These are phyloP conservation scores for Thaumetopoea pityocampa DNA, from an alignment of 1,140 invertebrate genomes.

Conservation along the genomic window DNA sequence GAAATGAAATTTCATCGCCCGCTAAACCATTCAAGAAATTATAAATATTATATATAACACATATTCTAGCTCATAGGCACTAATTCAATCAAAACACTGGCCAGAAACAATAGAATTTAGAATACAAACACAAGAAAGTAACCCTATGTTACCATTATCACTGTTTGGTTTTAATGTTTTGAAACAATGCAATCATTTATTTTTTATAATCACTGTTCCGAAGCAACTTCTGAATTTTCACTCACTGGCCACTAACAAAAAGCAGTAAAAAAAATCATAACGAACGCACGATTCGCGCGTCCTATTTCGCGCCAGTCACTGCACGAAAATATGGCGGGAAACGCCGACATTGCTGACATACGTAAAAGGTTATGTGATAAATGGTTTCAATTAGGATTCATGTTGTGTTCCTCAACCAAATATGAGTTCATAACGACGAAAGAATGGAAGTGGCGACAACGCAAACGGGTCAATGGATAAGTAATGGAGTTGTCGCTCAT, in stretches of 20 bases:
- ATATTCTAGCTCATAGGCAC: no score
- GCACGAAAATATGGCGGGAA: slow-evolving; percentile 38
- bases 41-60: no score
- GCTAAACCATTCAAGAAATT: no score
- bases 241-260: slow-evolving; percentile 17
- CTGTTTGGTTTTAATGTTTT: background rate
- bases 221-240: background rate
- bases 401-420: slow-evolving; percentile 33
- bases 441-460: slow-evolving; percentile 26
- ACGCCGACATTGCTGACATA: slow-evolving; percentile 25
- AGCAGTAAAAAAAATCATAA: slow-evolving; percentile 24
- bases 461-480: slow-evolving; percentile 41
- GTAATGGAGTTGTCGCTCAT: slow-evolving; percentile 32
- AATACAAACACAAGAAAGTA: no score
- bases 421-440: slow-evolving; percentile 21
- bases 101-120: slow-evolving; percentile 36
- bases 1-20: no score
- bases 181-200: background rate
- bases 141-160: no score
- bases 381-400: slow-evolving; percentile 36
- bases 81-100: slow-evolving; percentile 11
- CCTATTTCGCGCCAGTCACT: slow-evolving; percentile 39
- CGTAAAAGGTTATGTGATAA: slow-evolving; percentile 28
- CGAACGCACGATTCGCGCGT: slow-evolving; percentile 30
- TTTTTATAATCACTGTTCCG: background rate